Evolutionary conservation across 64 coral and sea anemone genomes (phyloP).

Genomic region (Pocillopora verrucosa): DNA sequence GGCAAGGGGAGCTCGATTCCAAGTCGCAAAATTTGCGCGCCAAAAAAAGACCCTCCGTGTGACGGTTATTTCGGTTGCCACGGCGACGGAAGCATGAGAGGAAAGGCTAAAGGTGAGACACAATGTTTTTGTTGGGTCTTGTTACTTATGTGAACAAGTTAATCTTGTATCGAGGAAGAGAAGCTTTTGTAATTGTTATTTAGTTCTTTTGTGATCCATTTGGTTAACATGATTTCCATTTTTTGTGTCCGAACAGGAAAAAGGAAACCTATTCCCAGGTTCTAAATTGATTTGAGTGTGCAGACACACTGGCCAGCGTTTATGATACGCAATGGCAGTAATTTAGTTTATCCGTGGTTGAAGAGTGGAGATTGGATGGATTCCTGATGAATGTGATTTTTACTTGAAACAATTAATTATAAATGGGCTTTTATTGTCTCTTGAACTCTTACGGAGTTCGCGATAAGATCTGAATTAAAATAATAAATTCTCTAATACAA

Average conservation of each 20-base stretch:
- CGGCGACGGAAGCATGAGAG: background rate
- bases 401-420: too few relatives aligned
- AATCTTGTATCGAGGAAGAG: too few relatives aligned
- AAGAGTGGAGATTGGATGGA: too few relatives aligned
- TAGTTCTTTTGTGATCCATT: too few relatives aligned
- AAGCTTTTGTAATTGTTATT: too few relatives aligned
- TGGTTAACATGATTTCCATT: too few relatives aligned
- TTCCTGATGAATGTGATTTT: too few relatives aligned
- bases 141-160: background rate
- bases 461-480: too few relatives aligned
- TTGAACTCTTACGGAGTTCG: too few relatives aligned
- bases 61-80: constrained; percentile 31
- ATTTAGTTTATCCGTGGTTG: too few relatives aligned
- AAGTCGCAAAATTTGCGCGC: constrained; percentile 17
- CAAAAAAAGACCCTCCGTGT: constrained; percentile 3
- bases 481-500: background rate
- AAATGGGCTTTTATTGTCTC: too few relatives aligned
- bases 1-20: constrained; percentile 2
- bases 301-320: background rate
- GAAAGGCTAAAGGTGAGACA: background rate
- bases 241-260: background rate
- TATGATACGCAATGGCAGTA: too few relatives aligned
- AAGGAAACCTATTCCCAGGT: constrained; percentile 14
- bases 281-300: background rate
- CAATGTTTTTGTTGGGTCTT: background rate